These are phyloP conservation scores for Agonopterix heracliana DNA, from an alignment of 2,888 invertebrate genomes.

Conservation along the genomic window DNA sequence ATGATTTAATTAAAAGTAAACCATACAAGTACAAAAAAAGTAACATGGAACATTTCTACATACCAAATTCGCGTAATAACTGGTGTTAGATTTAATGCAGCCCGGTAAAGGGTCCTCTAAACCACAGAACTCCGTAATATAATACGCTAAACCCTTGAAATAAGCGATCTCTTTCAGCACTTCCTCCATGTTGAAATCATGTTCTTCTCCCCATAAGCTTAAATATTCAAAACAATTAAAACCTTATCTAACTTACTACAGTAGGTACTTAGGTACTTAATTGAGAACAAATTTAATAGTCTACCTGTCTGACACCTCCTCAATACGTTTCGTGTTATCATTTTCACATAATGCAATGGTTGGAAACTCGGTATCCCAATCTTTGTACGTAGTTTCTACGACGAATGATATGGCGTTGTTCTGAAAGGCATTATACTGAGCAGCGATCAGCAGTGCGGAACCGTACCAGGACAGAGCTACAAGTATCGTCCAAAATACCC, in stretches of 20 bases:
- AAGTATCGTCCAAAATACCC: slow-evolving; percentile 79
- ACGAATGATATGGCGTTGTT: slow-evolving; percentile 87
- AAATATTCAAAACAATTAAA: slow-evolving; percentile 8
- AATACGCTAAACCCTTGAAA: slow-evolving; percentile 82
- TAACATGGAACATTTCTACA: slow-evolving; percentile 16
- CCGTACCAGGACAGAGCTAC: slow-evolving; percentile 79
- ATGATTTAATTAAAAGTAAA: neutral
- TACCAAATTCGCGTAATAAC: slow-evolving; percentile 76
- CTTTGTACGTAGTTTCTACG: slow-evolving; percentile 83
- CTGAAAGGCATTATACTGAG: slow-evolving; percentile 79
- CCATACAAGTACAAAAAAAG: neutral
- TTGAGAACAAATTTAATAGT: neutral
- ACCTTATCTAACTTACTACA: neutral
- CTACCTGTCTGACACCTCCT: slow-evolving; percentile 79
- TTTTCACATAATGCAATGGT: slow-evolving; percentile 83
- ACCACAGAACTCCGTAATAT: slow-evolving; percentile 81
- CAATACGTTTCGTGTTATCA: slow-evolving; percentile 80
- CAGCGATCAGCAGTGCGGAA: slow-evolving; percentile 72
- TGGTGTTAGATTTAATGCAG: slow-evolving; percentile 78
- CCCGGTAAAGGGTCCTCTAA: slow-evolving; percentile 64
- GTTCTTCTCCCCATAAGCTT: slow-evolving; percentile 80
- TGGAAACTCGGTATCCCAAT: slow-evolving; percentile 86
- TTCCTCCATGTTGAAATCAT: slow-evolving; percentile 85
- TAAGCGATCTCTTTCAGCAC: slow-evolving; percentile 83
- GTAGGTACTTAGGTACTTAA: too few relatives aligned